Conservation (phyloP, 2,113 vertebrate genomes). For the Sprattus sprattus region DNA sequence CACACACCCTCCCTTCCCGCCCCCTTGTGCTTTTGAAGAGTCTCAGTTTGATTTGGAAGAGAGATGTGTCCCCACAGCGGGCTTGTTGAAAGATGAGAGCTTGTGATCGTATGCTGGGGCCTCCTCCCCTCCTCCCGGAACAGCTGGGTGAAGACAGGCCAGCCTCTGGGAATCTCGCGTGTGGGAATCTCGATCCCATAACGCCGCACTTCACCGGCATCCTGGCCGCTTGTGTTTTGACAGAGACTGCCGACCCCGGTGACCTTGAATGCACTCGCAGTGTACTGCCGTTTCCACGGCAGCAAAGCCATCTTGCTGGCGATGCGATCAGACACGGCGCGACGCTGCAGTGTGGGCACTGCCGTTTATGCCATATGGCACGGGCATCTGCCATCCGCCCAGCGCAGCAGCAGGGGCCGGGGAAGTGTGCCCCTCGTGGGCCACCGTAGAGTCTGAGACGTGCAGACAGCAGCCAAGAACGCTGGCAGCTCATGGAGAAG, state of each 20-base stretch:
- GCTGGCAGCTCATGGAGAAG: background rate
- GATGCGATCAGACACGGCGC: slow-evolving; percentile 31
- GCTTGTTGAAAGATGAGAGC: background rate
- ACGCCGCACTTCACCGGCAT: background rate
- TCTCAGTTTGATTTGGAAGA: background rate
- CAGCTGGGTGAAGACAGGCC: slow-evolving; percentile 1
- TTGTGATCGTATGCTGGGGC: background rate
- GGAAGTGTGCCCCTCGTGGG: slow-evolving; percentile 29
- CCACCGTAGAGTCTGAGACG: slow-evolving; percentile 15
- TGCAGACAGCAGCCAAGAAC: background rate
- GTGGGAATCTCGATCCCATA: background rate
- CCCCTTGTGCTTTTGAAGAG: background rate
- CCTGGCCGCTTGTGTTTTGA: slow-evolving; percentile 21
- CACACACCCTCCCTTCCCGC: background rate
- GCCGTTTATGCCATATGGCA: slow-evolving; percentile 44
- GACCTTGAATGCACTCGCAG: background rate
- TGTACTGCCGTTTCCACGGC: background rate
- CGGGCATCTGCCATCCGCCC: slow-evolving; percentile 44
- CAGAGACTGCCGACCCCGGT: slow-evolving; percentile 10
- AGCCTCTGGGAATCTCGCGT: background rate
- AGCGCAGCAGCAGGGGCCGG: slow-evolving; percentile 24
- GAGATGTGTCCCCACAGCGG: background rate
- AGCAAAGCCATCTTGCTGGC: slow-evolving; percentile 17
- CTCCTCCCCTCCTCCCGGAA: background rate
- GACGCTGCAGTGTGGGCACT: slow-evolving; percentile 31